These are phyloP conservation scores for Diploscapter pachys DNA, from an alignment of 1,140 invertebrate species.

Conservation along the genomic window DNA sequence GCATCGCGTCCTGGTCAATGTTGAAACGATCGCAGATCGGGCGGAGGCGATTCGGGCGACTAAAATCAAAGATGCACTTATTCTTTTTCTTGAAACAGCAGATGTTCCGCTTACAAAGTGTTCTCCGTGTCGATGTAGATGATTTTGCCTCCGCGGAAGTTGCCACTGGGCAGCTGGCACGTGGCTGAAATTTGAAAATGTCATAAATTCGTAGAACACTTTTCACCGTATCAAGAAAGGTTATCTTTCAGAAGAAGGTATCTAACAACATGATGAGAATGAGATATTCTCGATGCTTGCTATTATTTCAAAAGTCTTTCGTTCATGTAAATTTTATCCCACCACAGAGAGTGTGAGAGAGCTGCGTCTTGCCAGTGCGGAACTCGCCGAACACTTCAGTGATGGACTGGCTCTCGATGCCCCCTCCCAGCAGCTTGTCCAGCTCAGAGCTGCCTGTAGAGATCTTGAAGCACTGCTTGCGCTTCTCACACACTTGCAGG, in stretches of 20 bases:
- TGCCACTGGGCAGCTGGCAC: conserved; percentile 74
- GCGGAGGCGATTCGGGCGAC: conserved; percentile 21
- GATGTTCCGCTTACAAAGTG: conserved; percentile 76
- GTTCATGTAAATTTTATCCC: conserved; percentile 70
- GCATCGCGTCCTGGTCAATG: conserved; percentile 76
- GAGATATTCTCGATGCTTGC: too few species aligned
- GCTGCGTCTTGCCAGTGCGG: conserved; percentile 92
- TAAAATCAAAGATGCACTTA: not conserved
- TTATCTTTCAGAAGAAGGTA: too few species aligned
- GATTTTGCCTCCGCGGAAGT: conserved; percentile 79
- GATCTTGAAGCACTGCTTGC: conserved; percentile 80
- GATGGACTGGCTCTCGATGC: conserved; percentile 97
- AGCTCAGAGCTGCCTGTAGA: conserved; percentile 77
- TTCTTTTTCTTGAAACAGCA: conserved; percentile 62
- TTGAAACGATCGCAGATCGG: conserved; percentile 61
- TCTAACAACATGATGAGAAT: too few species aligned
- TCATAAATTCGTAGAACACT: conserved; percentile 86
- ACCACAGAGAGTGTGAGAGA: conserved; percentile 80
- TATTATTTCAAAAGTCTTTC: conserved; percentile 46
- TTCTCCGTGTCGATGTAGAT: conserved; percentile 97
- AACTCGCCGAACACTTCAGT: conserved; percentile 96
- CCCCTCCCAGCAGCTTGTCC: conserved; percentile 82
- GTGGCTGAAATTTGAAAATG: conserved; percentile 81
- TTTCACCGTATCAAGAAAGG: too few species aligned
- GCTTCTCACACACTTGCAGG: conserved; percentile 86